A percentile compares a stretch with the other conserved stretches of the same genome.
Conservation (phyloP, 2,797 vertebrate species). For the Phataginus tricuspis region DNA sequence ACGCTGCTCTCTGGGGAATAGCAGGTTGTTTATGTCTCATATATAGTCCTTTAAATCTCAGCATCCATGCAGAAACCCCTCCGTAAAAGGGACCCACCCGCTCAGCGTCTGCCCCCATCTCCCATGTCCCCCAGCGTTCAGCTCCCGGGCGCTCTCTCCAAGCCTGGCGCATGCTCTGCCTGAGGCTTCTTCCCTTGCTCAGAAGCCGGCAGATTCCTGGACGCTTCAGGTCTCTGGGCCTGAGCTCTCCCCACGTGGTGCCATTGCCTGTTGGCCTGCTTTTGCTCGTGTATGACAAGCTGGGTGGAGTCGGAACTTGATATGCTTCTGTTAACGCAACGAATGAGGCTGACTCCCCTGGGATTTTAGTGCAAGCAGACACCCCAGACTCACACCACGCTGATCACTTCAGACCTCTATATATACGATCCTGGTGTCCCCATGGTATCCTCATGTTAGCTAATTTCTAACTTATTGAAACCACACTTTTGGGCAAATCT, state of each 20-base stretch:
- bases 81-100: neutral
- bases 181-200: neutral
- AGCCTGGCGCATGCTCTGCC: neutral
- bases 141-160: neutral
- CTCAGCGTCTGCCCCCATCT: neutral
- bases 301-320: neutral
- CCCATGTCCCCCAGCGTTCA: neutral
- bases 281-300: neutral
- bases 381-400: neutral
- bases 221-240: neutral
- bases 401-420: neutral
- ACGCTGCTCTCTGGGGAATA: fast-evolving
- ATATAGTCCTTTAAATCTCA: neutral
- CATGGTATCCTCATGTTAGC: neutral
- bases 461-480: neutral
- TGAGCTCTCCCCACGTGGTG: fast-evolving
- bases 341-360: neutral
- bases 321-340: neutral
- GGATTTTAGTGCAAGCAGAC: neutral
- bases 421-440: neutral
- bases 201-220: neutral
- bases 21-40: neutral
- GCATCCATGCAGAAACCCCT: neutral
- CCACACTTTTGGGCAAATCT: neutral
- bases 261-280: neutral